These are phyloP conservation scores for Oscheius sp. DNA, from an alignment of 2,888 invertebrate genomes.

Conservation along the genomic window DNA sequence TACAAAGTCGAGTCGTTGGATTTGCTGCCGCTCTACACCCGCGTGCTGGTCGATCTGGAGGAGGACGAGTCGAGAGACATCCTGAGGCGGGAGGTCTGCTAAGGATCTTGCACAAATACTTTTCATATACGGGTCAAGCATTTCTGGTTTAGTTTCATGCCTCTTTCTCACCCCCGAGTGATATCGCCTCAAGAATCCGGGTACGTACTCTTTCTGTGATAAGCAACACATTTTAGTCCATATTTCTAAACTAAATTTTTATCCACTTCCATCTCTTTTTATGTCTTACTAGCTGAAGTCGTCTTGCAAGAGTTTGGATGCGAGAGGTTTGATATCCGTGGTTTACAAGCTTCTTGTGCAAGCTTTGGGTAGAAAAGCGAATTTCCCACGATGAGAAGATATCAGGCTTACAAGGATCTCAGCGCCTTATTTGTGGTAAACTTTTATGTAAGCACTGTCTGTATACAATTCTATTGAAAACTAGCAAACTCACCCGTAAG, in stretches of 20 bases:
- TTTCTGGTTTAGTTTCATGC: neutral
- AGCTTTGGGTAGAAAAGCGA: too few species aligned
- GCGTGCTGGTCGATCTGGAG: constrained; percentile 65
- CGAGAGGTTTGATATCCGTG: too few species aligned
- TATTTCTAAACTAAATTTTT: neutral
- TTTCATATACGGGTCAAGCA: constrained; percentile 12
- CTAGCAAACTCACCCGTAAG: too few species aligned
- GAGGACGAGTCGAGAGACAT: constrained; percentile 61
- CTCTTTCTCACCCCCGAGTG: neutral
- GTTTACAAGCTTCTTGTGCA: too few species aligned
- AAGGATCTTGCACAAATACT: neutral
- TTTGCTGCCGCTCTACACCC: constrained; percentile 62
- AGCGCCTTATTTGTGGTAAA: too few species aligned
- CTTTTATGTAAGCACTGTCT: too few species aligned
- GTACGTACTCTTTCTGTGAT: constrained; percentile 3
- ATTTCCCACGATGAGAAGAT: too few species aligned
- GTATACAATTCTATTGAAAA: too few species aligned
- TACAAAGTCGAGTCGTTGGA: constrained; percentile 67
- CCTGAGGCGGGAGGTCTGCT: constrained; percentile 38
- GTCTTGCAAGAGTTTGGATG: too few species aligned
- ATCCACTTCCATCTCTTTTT: neutral
- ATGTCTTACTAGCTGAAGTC: neutral
- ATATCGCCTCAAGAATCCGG: neutral
- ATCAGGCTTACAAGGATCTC: too few species aligned
- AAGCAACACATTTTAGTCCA: neutral